phyloP scores from a whole-genome alignment of 2,797 vertebrate species.

The Thunnus albacares region DNA sequence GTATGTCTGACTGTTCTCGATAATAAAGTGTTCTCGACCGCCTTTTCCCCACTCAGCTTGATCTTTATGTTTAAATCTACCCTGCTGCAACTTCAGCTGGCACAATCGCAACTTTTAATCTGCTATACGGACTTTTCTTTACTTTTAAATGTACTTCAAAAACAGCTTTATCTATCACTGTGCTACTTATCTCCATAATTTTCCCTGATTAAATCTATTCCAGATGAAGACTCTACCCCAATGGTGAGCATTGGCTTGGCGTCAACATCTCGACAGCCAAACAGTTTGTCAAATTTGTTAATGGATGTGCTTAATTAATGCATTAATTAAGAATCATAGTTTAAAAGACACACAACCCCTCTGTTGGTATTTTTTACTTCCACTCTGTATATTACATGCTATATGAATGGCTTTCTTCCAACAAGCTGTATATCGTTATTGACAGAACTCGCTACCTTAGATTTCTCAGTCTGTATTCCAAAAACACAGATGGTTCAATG shows the following conservation, averaged over 20 bases:
- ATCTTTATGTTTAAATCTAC: slow-evolving; percentile 22
- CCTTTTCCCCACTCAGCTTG: neutral
- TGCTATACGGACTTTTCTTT: neutral
- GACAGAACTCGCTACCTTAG: slow-evolving; percentile 3
- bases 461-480: slow-evolving; percentile 12
- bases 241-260: neutral
- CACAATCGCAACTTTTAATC: neutral
- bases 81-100: neutral
- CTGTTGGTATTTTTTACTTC: neutral
- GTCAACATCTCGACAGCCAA: slow-evolving; percentile 2
- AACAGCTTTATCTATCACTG: neutral
- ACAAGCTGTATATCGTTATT: slow-evolving; percentile 4
- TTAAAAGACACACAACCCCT: neutral
- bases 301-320: neutral
- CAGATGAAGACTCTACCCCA: neutral
- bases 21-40: slow-evolving; percentile 17
- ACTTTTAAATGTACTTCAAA: neutral
- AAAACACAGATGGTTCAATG: slow-evolving; percentile 52
- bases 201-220: no score
- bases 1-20: neutral
- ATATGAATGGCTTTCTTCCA: slow-evolving; percentile 13
- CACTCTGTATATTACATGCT: neutral
- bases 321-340: neutral
- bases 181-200: neutral
- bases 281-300: neutral